These are phyloP conservation scores for Pocillopora grandis DNA, from an alignment of 92 coral and sea anemone species.

Conservation along the genomic window DNA sequence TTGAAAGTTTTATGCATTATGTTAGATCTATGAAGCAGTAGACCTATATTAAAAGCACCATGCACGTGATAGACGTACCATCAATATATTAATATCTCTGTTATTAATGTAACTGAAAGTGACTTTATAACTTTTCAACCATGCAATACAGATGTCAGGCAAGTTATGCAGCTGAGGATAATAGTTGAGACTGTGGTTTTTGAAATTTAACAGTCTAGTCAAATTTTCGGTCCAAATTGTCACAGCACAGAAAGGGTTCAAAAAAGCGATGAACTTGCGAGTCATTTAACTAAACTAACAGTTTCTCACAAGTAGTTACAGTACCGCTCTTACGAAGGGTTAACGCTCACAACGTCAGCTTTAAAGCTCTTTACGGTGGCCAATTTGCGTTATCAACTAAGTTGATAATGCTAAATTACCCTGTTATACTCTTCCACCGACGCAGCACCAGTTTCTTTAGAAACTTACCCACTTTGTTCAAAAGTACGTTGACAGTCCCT, in stretches of 20 bases:
- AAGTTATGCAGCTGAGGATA: slow-evolving; percentile 9
- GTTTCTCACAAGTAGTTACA: too few species aligned
- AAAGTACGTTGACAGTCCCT: too few species aligned
- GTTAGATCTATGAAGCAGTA: not conserved
- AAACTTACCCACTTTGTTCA: too few species aligned
- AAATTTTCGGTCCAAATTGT: not conserved
- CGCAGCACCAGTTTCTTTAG: too few species aligned
- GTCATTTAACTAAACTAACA: too few species aligned
- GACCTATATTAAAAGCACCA: slow-evolving; percentile 5
- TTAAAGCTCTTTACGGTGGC: too few species aligned
- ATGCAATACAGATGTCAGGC: slow-evolving; percentile 6
- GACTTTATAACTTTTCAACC: not conserved
- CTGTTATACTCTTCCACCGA: too few species aligned
- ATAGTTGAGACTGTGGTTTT: not conserved
- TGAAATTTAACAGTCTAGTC: not conserved
- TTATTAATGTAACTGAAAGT: too few species aligned
- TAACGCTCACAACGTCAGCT: too few species aligned
- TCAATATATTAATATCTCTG: not conserved
- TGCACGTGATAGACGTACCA: not conserved
- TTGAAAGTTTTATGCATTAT: slow-evolving; percentile 14
- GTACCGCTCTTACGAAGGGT: too few species aligned
- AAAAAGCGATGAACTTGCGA: not conserved
- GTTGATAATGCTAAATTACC: too few species aligned
- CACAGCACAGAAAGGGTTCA: not conserved
- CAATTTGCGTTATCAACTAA: too few species aligned